phyloP scores from a whole-genome alignment of 2,113 vertebrate genomes.

The Coptodon bakossiorum region DNA sequence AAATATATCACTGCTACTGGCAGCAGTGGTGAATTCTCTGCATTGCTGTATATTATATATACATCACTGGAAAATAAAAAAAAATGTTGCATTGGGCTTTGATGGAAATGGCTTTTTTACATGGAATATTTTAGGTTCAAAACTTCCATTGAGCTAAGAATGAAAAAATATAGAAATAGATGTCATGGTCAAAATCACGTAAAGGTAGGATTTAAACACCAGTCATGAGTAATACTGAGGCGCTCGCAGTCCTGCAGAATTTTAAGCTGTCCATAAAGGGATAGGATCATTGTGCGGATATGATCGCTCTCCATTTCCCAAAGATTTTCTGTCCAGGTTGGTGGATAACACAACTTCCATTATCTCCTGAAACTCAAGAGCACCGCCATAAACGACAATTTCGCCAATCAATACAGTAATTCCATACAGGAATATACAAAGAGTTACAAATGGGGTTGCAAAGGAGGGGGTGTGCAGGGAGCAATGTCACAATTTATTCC shows the following conservation, averaged over 20 bases:
- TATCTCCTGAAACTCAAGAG: slow-evolving; percentile 64
- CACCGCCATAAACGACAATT: slow-evolving; percentile 46
- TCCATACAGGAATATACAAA: slow-evolving; percentile 60
- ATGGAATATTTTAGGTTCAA: neutral
- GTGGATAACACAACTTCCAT: slow-evolving; percentile 54
- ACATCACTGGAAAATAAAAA: neutral
- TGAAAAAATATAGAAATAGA: neutral
- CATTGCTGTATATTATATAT: neutral
- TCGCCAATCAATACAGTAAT: slow-evolving; percentile 59
- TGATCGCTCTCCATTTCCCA: slow-evolving; percentile 44
- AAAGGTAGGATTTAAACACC: neutral
- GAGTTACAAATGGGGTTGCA: slow-evolving; percentile 19
- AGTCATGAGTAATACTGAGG: neutral
- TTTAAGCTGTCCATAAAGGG: neutral
- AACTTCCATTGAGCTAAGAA: neutral
- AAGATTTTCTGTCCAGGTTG: slow-evolving; percentile 60
- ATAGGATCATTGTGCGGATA: slow-evolving; percentile 20
- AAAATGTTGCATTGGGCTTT: neutral
- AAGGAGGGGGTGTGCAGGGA: neutral
- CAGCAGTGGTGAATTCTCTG: neutral
- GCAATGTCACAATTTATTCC: slow-evolving; percentile 44
- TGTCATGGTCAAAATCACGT: neutral
- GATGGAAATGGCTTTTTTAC: neutral
- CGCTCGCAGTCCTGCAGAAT: neutral
- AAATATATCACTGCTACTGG: neutral